A percentile compares a stretch with the other conserved stretches of the same genome.
Evolutionary conservation across 2,797 vertebrate species (phyloP).

Genomic region (Champsocephalus esox): DNA sequence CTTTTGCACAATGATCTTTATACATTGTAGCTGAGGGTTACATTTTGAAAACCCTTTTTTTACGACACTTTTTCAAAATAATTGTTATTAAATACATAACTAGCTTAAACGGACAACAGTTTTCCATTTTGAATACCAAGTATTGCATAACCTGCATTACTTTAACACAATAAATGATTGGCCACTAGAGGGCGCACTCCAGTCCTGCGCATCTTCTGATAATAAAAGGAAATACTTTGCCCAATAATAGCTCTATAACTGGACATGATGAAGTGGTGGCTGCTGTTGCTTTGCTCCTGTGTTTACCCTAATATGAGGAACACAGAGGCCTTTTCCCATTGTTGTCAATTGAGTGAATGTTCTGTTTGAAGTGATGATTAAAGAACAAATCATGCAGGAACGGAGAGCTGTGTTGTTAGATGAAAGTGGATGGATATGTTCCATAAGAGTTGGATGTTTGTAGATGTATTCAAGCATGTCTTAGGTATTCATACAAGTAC

Average conservation of each 20-base stretch:
- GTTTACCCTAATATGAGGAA: slow-evolving; percentile 11
- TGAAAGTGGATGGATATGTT: slow-evolving; percentile 26
- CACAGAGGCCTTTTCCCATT: slow-evolving; percentile 7
- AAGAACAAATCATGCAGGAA: slow-evolving; percentile 21
- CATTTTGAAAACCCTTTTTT: no score
- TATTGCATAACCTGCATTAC: neutral
- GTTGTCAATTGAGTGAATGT: slow-evolving; percentile 1
- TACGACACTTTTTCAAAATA: no score
- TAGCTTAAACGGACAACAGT: no score
- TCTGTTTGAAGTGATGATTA: slow-evolving; percentile 42
- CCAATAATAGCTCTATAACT: neutral
- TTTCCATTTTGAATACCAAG: neutral
- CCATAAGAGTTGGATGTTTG: neutral
- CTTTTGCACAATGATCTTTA: neutral
- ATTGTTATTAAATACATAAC: neutral
- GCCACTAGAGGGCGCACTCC: neutral
- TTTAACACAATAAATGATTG: neutral
- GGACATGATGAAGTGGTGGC: slow-evolving; percentile 26
- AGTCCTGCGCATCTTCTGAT: neutral
- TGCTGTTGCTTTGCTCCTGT: slow-evolving; percentile 23
- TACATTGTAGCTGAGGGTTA: no score
- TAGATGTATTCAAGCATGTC: neutral
- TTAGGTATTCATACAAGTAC: neutral
- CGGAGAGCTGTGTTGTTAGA: slow-evolving; percentile 20
- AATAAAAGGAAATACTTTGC: neutral